These are phyloP conservation scores for Sialia sialis DNA, from an alignment of 2,113 vertebrate species.

Conservation along the genomic window DNA sequence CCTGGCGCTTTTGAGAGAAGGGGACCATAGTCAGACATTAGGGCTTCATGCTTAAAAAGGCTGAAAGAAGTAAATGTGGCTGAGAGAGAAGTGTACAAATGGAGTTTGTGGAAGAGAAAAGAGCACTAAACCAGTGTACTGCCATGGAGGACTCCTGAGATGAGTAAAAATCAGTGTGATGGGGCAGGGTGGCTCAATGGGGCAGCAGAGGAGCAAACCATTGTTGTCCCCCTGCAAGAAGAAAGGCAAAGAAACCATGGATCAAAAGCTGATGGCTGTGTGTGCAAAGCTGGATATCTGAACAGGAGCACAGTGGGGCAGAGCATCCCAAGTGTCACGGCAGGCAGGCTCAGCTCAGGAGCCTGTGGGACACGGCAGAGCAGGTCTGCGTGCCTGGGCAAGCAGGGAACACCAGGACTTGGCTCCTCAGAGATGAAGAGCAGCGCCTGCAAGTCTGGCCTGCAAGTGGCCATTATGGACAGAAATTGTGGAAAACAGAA, in stretches of 20 bases:
- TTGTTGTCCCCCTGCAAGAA: background rate
- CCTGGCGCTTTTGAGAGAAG: background rate
- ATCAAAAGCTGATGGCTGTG: background rate
- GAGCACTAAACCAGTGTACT: background rate
- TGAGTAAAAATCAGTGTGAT: background rate
- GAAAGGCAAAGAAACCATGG: background rate
- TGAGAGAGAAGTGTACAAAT: background rate
- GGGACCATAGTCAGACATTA: background rate
- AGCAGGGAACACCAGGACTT: background rate
- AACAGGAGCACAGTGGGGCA: background rate
- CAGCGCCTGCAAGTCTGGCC: background rate
- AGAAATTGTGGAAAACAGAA: slow-evolving; percentile 2
- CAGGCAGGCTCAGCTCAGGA: background rate
- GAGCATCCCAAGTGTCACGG: background rate
- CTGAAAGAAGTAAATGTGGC: background rate
- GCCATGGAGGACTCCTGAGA: background rate
- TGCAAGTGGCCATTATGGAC: background rate
- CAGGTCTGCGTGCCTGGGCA: background rate
- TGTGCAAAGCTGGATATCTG: accelerated
- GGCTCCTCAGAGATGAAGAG: background rate
- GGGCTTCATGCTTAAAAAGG: background rate
- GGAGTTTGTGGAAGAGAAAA: background rate
- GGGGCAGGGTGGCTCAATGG: background rate
- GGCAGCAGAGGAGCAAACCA: background rate
- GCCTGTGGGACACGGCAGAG: accelerated